Evolutionary conservation across 35 echinoderm and acorn worm genomes (phyloP).

Genomic region (Eucidaris tribuloides): DNA sequence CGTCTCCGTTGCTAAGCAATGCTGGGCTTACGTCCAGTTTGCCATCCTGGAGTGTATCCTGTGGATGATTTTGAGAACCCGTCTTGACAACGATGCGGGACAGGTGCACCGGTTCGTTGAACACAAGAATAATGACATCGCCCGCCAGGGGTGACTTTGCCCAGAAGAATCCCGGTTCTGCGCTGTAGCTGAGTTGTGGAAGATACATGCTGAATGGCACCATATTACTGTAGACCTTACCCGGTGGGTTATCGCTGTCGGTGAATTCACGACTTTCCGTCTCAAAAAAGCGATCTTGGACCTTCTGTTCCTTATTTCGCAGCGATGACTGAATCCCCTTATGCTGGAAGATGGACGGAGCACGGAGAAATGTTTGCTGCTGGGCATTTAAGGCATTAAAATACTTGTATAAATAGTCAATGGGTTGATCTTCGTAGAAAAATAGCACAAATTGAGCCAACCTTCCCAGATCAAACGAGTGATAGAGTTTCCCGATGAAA

Average conservation of each 20-base stretch:
- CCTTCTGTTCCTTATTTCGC: conserved; percentile 63
- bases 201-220: conserved; percentile 85
- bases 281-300: conserved; percentile 78
- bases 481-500: conserved; percentile 87
- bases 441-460: conserved; percentile 78
- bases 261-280: conserved; percentile 11
- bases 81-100: conserved; percentile 63
- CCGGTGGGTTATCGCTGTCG: conserved; percentile 78
- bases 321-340: conserved; percentile 78
- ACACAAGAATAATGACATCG: conserved; percentile 62
- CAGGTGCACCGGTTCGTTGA: conserved; percentile 49
- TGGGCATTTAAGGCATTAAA: conserved; percentile 69
- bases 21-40: conserved; percentile 49
- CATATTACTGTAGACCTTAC: conserved; percentile 77
- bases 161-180: conserved; percentile 94
- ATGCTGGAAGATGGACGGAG: conserved; percentile 90
- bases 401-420: conserved; percentile 83
- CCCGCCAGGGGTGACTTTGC: conserved; percentile 56
- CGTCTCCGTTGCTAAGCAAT: neutral
- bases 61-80: conserved; percentile 66
- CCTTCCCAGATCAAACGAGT: conserved; percentile 47
- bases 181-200: conserved; percentile 76
- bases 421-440: conserved; percentile 87
- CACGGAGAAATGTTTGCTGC: conserved; percentile 45
- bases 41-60: conserved; percentile 58